phyloP scores from a whole-genome alignment of 92 coral and sea anemone genomes.

The Chrysogorgia sp. region DNA sequence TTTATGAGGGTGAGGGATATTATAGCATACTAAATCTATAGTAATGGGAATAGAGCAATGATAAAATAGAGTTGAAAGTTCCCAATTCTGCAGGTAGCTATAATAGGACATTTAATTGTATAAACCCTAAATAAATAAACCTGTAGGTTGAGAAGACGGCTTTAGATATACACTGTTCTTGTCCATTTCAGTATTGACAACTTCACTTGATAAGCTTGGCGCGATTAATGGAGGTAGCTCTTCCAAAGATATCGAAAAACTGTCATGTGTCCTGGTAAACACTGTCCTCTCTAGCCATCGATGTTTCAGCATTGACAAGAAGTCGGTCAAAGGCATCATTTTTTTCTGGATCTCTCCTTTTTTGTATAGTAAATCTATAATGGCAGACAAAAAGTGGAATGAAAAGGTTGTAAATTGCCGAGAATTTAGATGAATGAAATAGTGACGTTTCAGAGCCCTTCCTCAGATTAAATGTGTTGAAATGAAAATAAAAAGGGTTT shows the following conservation, averaged over 20 bases:
- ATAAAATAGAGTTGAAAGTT: no score
- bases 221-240: constrained; percentile 57
- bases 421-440: background rate
- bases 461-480: no score
- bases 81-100: no score
- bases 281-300: constrained; percentile 51
- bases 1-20: no score
- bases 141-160: constrained; percentile 24
- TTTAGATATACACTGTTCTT: constrained; percentile 55
- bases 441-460: no score
- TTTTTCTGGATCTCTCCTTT: constrained; percentile 30
- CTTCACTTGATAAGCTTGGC: constrained; percentile 27
- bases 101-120: no score
- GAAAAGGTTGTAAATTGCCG: background rate
- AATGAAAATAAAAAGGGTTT: background rate
- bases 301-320: constrained; percentile 21
- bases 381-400: no score
- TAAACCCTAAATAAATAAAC: background rate
- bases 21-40: no score
- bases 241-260: constrained; percentile 22
- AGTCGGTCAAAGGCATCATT: constrained; percentile 28
- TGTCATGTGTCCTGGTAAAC: constrained; percentile 32
- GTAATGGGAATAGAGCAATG: no score
- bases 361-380: constrained; percentile 36
- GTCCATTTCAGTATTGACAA: constrained; percentile 38